Conservation (phyloP, 1,140 invertebrate genomes). For the Hirudo medicinalis region DNA sequence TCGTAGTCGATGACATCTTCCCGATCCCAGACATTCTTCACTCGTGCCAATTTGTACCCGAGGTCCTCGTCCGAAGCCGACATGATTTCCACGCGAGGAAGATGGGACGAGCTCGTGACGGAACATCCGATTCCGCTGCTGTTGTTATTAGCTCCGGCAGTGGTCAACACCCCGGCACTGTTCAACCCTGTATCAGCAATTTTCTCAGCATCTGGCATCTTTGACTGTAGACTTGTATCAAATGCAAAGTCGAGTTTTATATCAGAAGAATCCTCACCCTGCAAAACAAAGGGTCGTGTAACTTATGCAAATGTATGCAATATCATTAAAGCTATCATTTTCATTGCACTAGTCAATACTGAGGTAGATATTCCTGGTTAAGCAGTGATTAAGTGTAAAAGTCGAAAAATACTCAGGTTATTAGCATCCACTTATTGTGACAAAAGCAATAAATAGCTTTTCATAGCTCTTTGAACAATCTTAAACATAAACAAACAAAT, state of each 20-base stretch:
- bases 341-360: background rate
- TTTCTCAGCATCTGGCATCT: conserved; percentile 53
- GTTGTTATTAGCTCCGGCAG: conserved; percentile 42
- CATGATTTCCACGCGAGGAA: conserved; percentile 39
- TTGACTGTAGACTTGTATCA: conserved; percentile 51
- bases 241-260: conserved; percentile 82
- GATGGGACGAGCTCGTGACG: conserved; percentile 39
- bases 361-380: background rate
- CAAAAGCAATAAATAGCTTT: background rate
- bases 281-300: conserved; percentile 41
- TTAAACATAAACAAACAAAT: background rate
- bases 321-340: too few relatives aligned
- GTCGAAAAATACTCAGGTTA: too few relatives aligned
- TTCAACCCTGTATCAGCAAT: too few relatives aligned
- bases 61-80: conserved; percentile 68
- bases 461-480: background rate
- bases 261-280: conserved; percentile 61
- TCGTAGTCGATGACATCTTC: conserved; percentile 54
- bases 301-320: too few relatives aligned
- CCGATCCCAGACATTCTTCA: conserved; percentile 73
- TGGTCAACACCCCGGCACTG: conserved; percentile 41
- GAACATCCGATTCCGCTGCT: conserved; percentile 26
- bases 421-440: background rate
- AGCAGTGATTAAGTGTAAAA: too few relatives aligned
- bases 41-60: conserved; percentile 81